Conservation (phyloP, 2,888 invertebrate species). For the Euzetes globulus region DNA sequence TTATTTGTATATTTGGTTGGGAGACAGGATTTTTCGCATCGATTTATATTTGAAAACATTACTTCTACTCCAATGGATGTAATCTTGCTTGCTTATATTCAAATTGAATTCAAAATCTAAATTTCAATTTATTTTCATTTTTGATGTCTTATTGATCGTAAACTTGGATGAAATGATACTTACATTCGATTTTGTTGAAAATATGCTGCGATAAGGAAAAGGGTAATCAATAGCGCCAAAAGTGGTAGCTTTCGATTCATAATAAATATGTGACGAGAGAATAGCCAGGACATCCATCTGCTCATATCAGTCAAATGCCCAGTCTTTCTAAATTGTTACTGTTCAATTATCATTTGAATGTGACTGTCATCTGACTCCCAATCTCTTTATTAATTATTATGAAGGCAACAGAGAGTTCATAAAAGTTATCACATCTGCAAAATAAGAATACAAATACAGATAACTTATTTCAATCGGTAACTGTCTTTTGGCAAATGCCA, state of each 20-base stretch:
- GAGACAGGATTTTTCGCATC: not conserved
- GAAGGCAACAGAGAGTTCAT: too few species aligned
- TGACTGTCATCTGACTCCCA: too few species aligned
- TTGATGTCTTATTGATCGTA: not conserved
- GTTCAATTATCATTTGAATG: not conserved
- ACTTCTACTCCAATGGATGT: not conserved
- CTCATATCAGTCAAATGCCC: not conserved
- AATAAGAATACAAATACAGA: too few species aligned
- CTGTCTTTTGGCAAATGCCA: too few species aligned
- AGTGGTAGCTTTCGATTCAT: not conserved
- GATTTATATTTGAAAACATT: not conserved
- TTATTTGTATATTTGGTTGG: too few species aligned
- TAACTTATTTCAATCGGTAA: too few species aligned
- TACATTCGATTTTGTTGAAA: slow-evolving; percentile 2
- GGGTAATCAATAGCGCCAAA: not conserved
- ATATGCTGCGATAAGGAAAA: not conserved
- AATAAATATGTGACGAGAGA: not conserved
- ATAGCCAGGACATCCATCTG: not conserved
- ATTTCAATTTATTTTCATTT: not conserved
- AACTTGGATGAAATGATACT: not conserved
- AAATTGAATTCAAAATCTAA: too few species aligned
- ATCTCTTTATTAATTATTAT: too few species aligned
- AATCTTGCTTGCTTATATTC: too few species aligned
- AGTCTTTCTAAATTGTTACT: not conserved
- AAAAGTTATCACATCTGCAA: too few species aligned